Evolutionary conservation across 2,888 invertebrate species (phyloP).

Genomic region (Brenthis ino): DNA sequence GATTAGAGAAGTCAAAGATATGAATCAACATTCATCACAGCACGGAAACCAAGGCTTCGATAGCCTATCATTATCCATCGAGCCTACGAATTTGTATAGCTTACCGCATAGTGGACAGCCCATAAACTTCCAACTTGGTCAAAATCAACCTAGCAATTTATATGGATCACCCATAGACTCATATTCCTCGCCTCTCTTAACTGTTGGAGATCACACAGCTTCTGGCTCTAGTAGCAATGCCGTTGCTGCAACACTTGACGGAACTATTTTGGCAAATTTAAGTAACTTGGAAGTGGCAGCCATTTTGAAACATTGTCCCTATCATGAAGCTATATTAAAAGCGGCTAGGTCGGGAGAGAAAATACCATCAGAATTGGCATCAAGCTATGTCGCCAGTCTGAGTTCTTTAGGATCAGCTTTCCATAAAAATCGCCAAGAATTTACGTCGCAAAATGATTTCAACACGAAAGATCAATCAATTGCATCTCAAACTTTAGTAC

Average conservation of each 20-base stretch:
- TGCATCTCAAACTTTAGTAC: slow-evolving; percentile 64
- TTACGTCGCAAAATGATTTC: slow-evolving; percentile 55
- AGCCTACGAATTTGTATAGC: slow-evolving; percentile 78
- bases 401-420: slow-evolving; percentile 78
- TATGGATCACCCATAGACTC: slow-evolving; percentile 78
- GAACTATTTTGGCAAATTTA: slow-evolving; percentile 64
- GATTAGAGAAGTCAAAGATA: slow-evolving; percentile 81
- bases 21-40: slow-evolving; percentile 55
- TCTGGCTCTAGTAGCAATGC: slow-evolving; percentile 67
- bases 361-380: slow-evolving; percentile 75
- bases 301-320: slow-evolving; percentile 77
- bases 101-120: slow-evolving; percentile 75
- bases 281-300: slow-evolving; percentile 72
- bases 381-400: slow-evolving; percentile 79
- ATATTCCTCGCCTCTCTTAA: slow-evolving; percentile 75
- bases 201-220: slow-evolving; percentile 77
- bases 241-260: slow-evolving; percentile 70
- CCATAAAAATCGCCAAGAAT: slow-evolving; percentile 66
- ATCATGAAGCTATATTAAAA: slow-evolving; percentile 76
- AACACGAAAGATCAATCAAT: slow-evolving; percentile 60
- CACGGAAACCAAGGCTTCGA: slow-evolving; percentile 45
- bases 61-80: slow-evolving; percentile 69
- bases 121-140: slow-evolving; percentile 69
- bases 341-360: slow-evolving; percentile 69
- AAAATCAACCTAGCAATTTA: slow-evolving; percentile 55